Percentiles rank a stretch among this genome's conserved stretches.
phyloP scores from a whole-genome alignment of 2,888 invertebrate genomes.

The Drosophila maculinotata region DNA sequence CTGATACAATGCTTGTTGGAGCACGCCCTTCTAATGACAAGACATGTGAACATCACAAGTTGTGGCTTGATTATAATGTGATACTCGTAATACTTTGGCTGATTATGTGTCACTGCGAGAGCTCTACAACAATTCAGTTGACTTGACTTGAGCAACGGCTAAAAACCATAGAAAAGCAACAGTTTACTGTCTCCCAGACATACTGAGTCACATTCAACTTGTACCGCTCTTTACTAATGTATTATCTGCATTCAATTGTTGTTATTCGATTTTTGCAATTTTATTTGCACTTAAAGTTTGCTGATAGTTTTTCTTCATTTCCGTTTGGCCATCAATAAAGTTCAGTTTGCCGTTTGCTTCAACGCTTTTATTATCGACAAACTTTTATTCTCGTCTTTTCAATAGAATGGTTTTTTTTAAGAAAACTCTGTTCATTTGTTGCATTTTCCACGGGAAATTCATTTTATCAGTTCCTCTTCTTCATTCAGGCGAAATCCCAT shows the following conservation, averaged over 20 bases:
- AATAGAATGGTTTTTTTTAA: not conserved
- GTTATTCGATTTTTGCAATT: conserved; percentile 5
- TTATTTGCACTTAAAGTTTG: conserved; percentile 5
- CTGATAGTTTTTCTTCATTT: not conserved
- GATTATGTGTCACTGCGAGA: conserved; percentile 42
- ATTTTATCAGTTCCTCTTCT: conserved; percentile 13
- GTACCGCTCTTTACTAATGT: not conserved
- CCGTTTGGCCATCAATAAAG: not conserved
- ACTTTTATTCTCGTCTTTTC: not conserved
- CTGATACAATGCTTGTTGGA: conserved; percentile 17
- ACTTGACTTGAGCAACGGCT: conserved; percentile 9
- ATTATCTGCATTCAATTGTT: not conserved
- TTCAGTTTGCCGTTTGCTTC: not conserved
- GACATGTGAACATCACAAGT: conserved; percentile 43
- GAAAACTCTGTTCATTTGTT: conserved; percentile 11
- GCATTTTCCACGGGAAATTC: conserved; percentile 5
- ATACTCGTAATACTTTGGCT: conserved; percentile 31
- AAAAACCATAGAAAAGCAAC: not conserved
- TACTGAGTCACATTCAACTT: not conserved
- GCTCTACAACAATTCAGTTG: conserved; percentile 18
- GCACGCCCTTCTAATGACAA: conserved; percentile 60
- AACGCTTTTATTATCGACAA: not conserved
- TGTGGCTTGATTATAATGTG: conserved; percentile 54
- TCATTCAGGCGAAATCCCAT: conserved; percentile 31
- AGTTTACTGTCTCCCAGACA: not conserved